Base-by-base conservation (phyloP, 2,797 vertebrate genomes). In the Alectoris magna region DNA sequence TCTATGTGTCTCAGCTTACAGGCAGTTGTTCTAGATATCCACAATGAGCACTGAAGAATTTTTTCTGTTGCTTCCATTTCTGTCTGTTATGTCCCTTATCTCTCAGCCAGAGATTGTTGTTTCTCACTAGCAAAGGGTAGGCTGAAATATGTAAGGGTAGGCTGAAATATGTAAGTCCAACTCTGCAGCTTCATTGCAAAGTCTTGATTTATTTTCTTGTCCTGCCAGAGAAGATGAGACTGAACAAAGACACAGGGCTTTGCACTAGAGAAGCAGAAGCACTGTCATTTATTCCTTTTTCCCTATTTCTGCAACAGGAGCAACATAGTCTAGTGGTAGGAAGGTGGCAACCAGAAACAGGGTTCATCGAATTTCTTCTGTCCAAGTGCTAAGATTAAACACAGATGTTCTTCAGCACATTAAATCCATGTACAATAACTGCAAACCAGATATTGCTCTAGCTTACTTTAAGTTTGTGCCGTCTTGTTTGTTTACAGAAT, bases 171-270 rank as follows among this genome's bases (percentile, higher is more conserved):
- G 2, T 68, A 2, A 48, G 1, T 55, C 2, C 58, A 84, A 49
- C 19, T 88, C 44, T 63, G 34, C 74, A 87, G 34, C 39, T 88
- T 81, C 63, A 81, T 4, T 67, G 27, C 23, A 41, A 76, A 34
- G 14, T 59, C 76, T 75, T 26, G 62, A 41, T 91, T 81, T 91
- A 29, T 80, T 93, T 93, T 51, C n/a, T 81, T 86, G n/a, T 51
- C 29, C 21, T 86, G 46, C 23, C 29, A 26, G 18, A 38, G 58
- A 72, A 94, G 73, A 26, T 72, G 26, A 51, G 49, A 58, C 51
- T 75, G 59, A 88, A 11, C 14, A 87, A 64, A 83, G 56, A 34
- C 41, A 38, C 21, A 26, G 69, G 5, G 5, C 5, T 81, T 81
- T 78, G 38, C 60, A 23, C 26, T 88, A 78, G 27, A 70, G 34